Conservation (phyloP, 2,797 vertebrate species). For the Bucorvus abyssinicus region DNA sequence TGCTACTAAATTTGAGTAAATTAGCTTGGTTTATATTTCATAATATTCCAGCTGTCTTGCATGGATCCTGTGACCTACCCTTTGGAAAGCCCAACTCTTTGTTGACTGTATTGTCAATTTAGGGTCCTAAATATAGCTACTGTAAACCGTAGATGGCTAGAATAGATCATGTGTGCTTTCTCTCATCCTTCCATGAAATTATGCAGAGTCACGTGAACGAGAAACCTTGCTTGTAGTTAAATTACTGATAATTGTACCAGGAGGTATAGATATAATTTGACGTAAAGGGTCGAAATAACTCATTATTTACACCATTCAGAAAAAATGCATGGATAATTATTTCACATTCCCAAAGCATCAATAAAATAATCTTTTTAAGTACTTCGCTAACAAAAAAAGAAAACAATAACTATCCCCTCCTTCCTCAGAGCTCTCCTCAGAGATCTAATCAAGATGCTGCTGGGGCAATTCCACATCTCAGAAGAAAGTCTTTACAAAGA, state of each 20-base stretch:
- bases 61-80: background rate
- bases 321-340: conserved; percentile 36
- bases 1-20: background rate
- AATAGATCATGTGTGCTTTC: background rate
- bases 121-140: background rate
- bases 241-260: background rate
- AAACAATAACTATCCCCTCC: conserved; percentile 68
- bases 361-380: conserved; percentile 36
- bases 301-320: background rate
- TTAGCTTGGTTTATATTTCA: background rate
- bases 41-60: conserved; percentile 48
- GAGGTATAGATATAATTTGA: background rate
- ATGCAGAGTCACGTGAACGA: background rate
- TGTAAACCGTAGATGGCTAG: background rate
- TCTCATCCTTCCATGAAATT: background rate
- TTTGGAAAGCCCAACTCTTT: background rate
- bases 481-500: conserved; percentile 71
- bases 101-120: background rate
- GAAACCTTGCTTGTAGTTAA: background rate
- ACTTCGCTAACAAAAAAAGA: conserved; percentile 55
- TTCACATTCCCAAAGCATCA: conserved; percentile 58
- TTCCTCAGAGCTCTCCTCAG: conserved; percentile 68
- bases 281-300: background rate
- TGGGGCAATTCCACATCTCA: conserved; percentile 67
- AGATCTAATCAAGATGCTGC: conserved; percentile 69